A percentile compares a stretch with the other conserved stretches of the same genome.
These are phyloP conservation scores for Eurosta solidaginis DNA, from an alignment of 1,140 invertebrate genomes.

Conservation along the genomic window DNA sequence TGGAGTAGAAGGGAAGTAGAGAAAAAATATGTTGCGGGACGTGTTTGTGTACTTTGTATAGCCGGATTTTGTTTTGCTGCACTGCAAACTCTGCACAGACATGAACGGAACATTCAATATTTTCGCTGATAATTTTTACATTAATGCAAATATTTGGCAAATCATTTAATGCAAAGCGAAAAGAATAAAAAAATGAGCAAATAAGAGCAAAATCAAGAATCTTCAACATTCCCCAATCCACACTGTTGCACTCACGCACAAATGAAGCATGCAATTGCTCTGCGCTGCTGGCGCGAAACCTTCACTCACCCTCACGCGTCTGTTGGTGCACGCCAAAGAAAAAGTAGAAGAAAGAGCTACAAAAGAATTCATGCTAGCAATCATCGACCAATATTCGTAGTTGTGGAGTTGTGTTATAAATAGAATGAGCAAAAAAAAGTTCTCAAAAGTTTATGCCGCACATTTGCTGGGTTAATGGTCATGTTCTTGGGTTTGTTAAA, in stretches of 20 bases:
- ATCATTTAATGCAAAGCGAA: constrained; percentile 12
- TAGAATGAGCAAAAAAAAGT: neutral
- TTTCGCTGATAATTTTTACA: constrained; percentile 22
- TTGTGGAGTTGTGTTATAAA: neutral
- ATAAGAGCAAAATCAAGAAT: neutral
- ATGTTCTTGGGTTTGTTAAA: neutral
- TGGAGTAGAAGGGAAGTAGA: neutral
- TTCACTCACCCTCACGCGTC: no score
- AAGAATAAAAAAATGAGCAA: neutral
- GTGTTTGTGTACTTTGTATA: neutral
- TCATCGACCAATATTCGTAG: no score
- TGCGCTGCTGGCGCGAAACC: no score
- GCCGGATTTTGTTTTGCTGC: neutral
- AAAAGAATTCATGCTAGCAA: neutral
- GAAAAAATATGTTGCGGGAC: neutral
- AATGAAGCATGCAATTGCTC: neutral
- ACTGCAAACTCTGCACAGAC: neutral
- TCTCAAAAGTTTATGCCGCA: neutral
- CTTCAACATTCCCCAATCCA: neutral
- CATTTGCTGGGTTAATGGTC: constrained; percentile 22
- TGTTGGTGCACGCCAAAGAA: no score
- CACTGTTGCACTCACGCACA: neutral
- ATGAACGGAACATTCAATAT: neutral
- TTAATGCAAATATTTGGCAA: constrained; percentile 22
- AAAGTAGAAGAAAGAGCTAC: neutral